Evolutionary conservation across 2,888 invertebrate genomes (phyloP), one percentile per base, ranked within the genome.

Genomic region (Diarsia dahlii): DNA sequence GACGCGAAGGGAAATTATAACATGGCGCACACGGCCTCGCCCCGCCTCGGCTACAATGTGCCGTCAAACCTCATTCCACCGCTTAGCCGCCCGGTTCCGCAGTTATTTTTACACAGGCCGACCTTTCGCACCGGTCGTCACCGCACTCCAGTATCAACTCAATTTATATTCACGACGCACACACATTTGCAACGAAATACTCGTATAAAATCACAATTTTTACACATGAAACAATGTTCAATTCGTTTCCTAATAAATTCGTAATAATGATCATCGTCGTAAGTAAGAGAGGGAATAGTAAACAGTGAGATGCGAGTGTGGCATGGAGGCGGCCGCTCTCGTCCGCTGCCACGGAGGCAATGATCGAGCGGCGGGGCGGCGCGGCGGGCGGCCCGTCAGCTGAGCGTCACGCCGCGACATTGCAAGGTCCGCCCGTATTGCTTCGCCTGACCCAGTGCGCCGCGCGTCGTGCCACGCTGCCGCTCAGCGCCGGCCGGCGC

Each of bases 271-370:
- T 76, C 66, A 81, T 87, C 78, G 80, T 89, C 84, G 88, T 72
- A 77, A 84, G 74, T 78, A 80, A 67, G 39, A 78, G 64, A 72
- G 76, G 68, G 71, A 79, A 84, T 90, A 87, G 90, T 91, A 89
- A 88, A 87, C 84, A 87, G 84, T 82, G 86, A 85, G 69, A 86
- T 77, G 81, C 84, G 84, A 87, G 83, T 85, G 84, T 88, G 81
- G 91, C 95, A 94, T 94, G 91, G 88, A 87, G 84, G 89, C 95
- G 94, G 92, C 93, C 93, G 94, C 93, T 94, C 95, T 90, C 95
- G 92, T 92, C 95, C 95, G 95, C 95, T 93, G 97, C 97, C 97
- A 97, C 97, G 97, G 96, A 97, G 97, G 97, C 97, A 97, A 97
- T 97, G 97, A 97, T 97, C 97, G 97, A 97, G 82, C 82, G 83